These are phyloP conservation scores for Otocyon megalotis DNA, from an alignment of 2,113 vertebrate genomes.

Conservation along the genomic window DNA sequence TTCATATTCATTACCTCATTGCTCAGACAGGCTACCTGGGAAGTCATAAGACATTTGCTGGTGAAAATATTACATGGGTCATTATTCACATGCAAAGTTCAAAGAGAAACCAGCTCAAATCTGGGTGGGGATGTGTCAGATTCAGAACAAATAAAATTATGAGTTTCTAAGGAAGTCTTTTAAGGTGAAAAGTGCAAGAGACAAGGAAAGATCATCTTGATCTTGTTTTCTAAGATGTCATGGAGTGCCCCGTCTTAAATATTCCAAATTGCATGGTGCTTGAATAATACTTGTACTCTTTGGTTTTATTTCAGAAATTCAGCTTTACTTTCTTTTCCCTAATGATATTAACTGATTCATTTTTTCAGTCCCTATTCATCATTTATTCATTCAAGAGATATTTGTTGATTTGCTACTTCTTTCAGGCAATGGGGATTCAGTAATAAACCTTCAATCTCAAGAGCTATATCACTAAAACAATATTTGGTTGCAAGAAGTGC, in stretches of 20 bases:
- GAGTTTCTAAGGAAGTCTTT: not conserved
- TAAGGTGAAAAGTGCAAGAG: not conserved
- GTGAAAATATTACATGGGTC: not conserved
- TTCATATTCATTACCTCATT: not conserved
- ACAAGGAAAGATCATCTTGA: not conserved
- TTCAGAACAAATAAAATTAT: not conserved
- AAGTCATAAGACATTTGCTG: not conserved
- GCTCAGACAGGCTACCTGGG: not conserved
- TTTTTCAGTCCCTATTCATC: not conserved
- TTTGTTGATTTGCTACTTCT: not conserved
- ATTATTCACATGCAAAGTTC: not conserved
- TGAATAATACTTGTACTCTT: not conserved
- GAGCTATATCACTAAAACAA: not conserved
- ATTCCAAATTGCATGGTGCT: not conserved
- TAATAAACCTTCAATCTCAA: not conserved
- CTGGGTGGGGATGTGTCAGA: not conserved
- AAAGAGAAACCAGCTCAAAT: not conserved
- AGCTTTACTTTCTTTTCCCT: not conserved
- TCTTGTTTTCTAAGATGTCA: constrained; percentile 9
- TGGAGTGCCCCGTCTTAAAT: not conserved
- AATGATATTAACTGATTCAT: not conserved
- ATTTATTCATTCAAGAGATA: not conserved
- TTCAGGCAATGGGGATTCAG: not conserved
- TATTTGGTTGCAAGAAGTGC: not conserved
- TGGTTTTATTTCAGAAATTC: constrained; percentile 16